Evolutionary conservation across 2,797 vertebrate species (phyloP), one percentile per base, ranked within the genome.

Genomic region (Heteromormyrus szaboi): DNA sequence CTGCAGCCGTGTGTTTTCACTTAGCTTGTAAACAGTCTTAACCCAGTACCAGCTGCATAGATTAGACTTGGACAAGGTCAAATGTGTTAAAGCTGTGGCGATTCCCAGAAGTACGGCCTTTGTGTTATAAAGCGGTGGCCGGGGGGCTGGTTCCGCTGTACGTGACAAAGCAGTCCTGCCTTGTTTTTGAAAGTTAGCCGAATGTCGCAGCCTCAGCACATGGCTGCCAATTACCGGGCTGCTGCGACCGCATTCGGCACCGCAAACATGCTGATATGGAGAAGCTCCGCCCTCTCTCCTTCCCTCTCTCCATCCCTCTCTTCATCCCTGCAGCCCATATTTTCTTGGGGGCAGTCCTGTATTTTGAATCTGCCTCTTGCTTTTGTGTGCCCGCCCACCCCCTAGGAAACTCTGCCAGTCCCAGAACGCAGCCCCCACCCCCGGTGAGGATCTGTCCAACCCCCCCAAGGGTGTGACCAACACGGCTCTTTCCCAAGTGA

Each of bases 321-420:
- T 53, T 19, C 54, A 8, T 29, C 59, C 59, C 62, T 65, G 22
- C 22, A 62, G 59, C 2, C 22, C 22, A 3, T 62, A 9, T 65
- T 25, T 29, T 12, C 62, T 65, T 9, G 0, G 9, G 22, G 33
- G 11, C 25, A 33, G 29, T 72, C 29, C 29, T 17, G 65, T 37
- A 5, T 72, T 72, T 14, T 37, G 29, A 72, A 72, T n/a, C 41
- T 51, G 1, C 33, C 22, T 14, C 7, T 46, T 33, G 33, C 22
- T 33, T 19, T 44, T 53, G 51, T 89, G 33, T 88, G 19, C 72
- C 0, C 33, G 86, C 37, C 76, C 41, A 11, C 88, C 90, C 72
- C 90, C 0, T 93, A 99, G 98, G 95, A 97, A 97, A 89, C 93
- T 97, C 56, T 97, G 95, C 89, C 96, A 96, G 91, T 95, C 97